Conservation (phyloP, 2,888 invertebrate genomes). For the Antheraea assamensis region DNA sequence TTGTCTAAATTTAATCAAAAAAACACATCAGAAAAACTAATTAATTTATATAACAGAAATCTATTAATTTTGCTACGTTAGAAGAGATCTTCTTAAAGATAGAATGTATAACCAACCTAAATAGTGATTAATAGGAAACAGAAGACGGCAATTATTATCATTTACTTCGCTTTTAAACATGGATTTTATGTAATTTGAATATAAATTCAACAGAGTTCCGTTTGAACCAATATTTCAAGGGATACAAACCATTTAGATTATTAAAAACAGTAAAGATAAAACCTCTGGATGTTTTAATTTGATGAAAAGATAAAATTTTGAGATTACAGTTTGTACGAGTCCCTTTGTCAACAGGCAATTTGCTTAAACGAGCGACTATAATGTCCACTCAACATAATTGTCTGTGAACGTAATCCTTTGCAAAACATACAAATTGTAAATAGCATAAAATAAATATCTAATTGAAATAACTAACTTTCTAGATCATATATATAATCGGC, state of each 20-base stretch:
- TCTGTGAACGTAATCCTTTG: background rate
- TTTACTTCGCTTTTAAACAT: background rate
- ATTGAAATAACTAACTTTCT: background rate
- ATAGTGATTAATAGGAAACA: background rate
- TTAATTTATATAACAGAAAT: too few species aligned
- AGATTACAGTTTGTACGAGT: background rate
- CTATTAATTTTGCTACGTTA: background rate
- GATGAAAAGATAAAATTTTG: constrained; percentile 11
- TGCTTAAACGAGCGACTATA: constrained; percentile 1
- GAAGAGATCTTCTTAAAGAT: too few species aligned
- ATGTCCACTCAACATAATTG: background rate
- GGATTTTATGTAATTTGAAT: background rate
- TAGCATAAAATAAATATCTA: background rate
- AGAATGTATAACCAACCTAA: background rate
- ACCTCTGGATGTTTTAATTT: constrained; percentile 11
- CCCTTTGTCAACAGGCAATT: constrained; percentile 1
- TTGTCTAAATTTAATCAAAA: too few species aligned
- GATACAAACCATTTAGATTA: constrained; percentile 5
- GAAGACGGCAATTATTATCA: background rate
- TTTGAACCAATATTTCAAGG: constrained; percentile 1
- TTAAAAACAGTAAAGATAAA: constrained; percentile 7
- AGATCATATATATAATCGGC: background rate
- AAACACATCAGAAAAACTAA: too few species aligned
- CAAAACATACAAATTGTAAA: background rate
- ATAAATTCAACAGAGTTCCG: background rate